A percentile compares a stretch with the other conserved stretches of the same genome.
These are phyloP conservation scores for Epinephelus moara DNA, from an alignment of 2,113 vertebrate species.

Conservation along the genomic window DNA sequence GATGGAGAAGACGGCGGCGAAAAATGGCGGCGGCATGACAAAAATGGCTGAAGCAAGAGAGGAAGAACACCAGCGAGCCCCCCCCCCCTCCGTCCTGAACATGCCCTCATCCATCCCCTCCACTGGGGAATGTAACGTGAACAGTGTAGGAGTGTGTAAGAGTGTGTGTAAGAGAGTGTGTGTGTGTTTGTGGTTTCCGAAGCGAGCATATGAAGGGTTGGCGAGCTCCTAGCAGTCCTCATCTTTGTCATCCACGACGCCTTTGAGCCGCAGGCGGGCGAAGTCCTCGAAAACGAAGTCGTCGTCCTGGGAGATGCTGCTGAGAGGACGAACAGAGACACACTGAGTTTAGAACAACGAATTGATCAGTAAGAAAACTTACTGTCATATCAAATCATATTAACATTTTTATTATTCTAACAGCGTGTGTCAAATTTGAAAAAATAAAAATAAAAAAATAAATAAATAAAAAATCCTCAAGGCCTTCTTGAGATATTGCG, in stretches of 20 bases:
- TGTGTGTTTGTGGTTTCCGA: conserved; percentile 34
- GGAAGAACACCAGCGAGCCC: conserved; percentile 49
- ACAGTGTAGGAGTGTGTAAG: conserved; percentile 26
- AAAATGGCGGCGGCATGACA: conserved; percentile 12
- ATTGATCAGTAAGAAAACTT: too few relatives aligned
- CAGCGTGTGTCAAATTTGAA: too few relatives aligned
- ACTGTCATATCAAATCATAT: too few relatives aligned
- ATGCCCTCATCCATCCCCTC: conserved; percentile 47
- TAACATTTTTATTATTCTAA: neutral
- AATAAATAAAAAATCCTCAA: too few relatives aligned
- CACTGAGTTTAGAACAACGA: too few relatives aligned
- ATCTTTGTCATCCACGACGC: conserved; percentile 90
- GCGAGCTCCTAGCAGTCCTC: conserved; percentile 85
- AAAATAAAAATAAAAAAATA: too few relatives aligned
- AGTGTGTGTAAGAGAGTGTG: conserved; percentile 29
- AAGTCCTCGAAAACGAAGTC: conserved; percentile 96
- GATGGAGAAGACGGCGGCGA: conserved; percentile 25
- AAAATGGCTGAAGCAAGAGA: conserved; percentile 60
- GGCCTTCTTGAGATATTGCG: too few relatives aligned
- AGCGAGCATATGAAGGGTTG: conserved; percentile 49
- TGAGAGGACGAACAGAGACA: conserved; percentile 10
- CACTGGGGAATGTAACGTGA: conserved; percentile 66
- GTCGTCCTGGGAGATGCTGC: conserved; percentile 90
- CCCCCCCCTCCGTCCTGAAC: conserved; percentile 35
- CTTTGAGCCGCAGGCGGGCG: conserved; percentile 92